A percentile compares a stretch with the other conserved stretches of the same genome.
phyloP scores from a whole-genome alignment of 2,113 vertebrate genomes.

The Chascanopsetta lugubris region DNA sequence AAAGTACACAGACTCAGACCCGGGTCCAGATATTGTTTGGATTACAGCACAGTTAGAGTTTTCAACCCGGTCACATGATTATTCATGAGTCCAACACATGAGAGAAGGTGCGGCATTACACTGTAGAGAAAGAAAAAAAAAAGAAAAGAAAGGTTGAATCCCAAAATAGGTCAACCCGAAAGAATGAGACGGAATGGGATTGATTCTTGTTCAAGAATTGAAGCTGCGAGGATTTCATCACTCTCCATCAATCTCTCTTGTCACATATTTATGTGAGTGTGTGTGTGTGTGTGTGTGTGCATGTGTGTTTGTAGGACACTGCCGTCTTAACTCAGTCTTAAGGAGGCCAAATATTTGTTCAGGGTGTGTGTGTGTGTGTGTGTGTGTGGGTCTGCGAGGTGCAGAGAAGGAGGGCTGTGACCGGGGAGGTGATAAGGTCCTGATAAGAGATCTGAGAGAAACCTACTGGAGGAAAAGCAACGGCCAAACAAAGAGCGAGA shows the following conservation, averaged over 20 bases:
- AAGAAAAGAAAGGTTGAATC: neutral
- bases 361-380: constrained; percentile 73
- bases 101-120: neutral
- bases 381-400: constrained; percentile 54
- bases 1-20: constrained; percentile 65
- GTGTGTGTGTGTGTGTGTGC: constrained; percentile 15
- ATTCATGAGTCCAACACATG: neutral
- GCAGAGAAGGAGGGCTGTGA: constrained; percentile 64
- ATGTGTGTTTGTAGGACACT: constrained; percentile 6
- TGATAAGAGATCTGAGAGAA: constrained; percentile 77
- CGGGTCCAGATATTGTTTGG: constrained; percentile 54
- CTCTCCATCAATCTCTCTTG: neutral
- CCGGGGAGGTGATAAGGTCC: constrained; percentile 68
- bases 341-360: constrained; percentile 75
- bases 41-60: constrained; percentile 53
- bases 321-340: constrained; percentile 53
- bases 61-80: constrained; percentile 41
- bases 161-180: constrained; percentile 1
- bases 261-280: constrained; percentile 31
- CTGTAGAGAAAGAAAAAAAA: no score
- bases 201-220: no score
- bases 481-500: constrained; percentile 70
- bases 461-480: constrained; percentile 67
- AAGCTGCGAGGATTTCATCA: constrained; percentile 12
- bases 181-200: neutral